Evolutionary conservation across 92 coral and sea anemone species (phyloP).

Genomic region (Porites lobata): DNA sequence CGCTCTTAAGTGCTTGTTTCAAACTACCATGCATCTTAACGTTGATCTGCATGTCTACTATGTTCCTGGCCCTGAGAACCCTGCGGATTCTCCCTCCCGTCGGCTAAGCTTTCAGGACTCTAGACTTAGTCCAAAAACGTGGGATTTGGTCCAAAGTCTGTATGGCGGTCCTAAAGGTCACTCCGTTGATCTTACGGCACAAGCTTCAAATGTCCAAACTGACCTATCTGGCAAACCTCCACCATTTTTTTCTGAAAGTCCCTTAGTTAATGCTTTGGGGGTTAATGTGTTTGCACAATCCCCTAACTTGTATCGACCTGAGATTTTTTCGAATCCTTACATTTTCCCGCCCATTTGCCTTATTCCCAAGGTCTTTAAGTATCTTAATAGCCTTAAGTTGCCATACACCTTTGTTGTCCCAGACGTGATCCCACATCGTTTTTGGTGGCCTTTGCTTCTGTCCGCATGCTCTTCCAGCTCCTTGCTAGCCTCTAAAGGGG

Average conservation of each 20-base stretch:
- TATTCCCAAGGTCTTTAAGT: slow-evolving; percentile 48
- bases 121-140: slow-evolving; percentile 26
- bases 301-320: not conserved
- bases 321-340: slow-evolving; percentile 60
- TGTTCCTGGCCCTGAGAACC: slow-evolving; percentile 48
- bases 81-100: slow-evolving; percentile 67
- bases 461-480: slow-evolving; percentile 43
- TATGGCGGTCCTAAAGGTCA: slow-evolving; percentile 65
- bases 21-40: slow-evolving; percentile 25
- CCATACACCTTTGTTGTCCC: slow-evolving; percentile 64
- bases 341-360: slow-evolving; percentile 53
- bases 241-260: slow-evolving; percentile 68
- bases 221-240: slow-evolving; percentile 42
- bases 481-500: slow-evolving; percentile 55
- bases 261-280: slow-evolving; percentile 26
- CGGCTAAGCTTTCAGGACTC: slow-evolving; percentile 53
- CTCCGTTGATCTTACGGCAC: slow-evolving; percentile 70
- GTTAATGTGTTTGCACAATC: slow-evolving; percentile 63
- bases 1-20: slow-evolving; percentile 49
- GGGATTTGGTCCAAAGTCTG: slow-evolving; percentile 35
- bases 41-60: slow-evolving; percentile 31
- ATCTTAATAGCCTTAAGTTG: slow-evolving; percentile 23
- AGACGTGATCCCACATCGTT: slow-evolving; percentile 57
- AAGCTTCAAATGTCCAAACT: slow-evolving; percentile 63
- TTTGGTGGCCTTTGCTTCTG: slow-evolving; percentile 74